A percentile compares a stretch with the other conserved stretches of the same genome.
Conservation (phyloP, 2,113 vertebrate species). For the Zapus hudsonius region DNA sequence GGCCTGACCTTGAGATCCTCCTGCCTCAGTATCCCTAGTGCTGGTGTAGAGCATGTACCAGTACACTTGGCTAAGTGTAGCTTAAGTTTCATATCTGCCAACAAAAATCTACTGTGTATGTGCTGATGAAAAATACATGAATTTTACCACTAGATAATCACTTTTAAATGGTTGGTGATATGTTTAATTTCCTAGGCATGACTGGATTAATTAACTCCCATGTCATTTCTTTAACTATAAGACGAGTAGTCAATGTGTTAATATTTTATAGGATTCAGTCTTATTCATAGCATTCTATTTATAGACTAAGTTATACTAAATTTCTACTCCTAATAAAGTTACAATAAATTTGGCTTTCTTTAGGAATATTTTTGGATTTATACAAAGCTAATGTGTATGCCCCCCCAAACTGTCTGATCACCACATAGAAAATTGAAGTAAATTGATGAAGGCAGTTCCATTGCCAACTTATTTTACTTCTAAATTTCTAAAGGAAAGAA, state of each 20-base stretch:
- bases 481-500: constrained; percentile 54
- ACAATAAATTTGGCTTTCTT: constrained; percentile 52
- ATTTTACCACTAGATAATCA: constrained; percentile 51
- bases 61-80: not conserved
- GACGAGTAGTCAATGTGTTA: constrained; percentile 48
- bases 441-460: not conserved
- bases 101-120: constrained; percentile 45
- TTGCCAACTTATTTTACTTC: constrained; percentile 26
- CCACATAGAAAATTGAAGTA: not conserved
- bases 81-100: constrained; percentile 40
- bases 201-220: constrained; percentile 55
- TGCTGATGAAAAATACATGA: constrained; percentile 42
- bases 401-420: not conserved
- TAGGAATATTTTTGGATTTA: constrained; percentile 35
- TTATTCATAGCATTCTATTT: constrained; percentile 53
- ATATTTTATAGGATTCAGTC: constrained; percentile 54
- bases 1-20: not conserved
- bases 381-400: not conserved
- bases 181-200: constrained; percentile 39
- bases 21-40: not conserved
- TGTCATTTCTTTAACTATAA: constrained; percentile 49
- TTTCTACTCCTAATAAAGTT: constrained; percentile 39
- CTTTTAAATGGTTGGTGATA: constrained; percentile 42
- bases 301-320: constrained; percentile 43
- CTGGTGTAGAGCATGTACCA: not conserved